Conservation (phyloP, 2,797 vertebrate species). For the Arrhamphus sclerolepis region DNA sequence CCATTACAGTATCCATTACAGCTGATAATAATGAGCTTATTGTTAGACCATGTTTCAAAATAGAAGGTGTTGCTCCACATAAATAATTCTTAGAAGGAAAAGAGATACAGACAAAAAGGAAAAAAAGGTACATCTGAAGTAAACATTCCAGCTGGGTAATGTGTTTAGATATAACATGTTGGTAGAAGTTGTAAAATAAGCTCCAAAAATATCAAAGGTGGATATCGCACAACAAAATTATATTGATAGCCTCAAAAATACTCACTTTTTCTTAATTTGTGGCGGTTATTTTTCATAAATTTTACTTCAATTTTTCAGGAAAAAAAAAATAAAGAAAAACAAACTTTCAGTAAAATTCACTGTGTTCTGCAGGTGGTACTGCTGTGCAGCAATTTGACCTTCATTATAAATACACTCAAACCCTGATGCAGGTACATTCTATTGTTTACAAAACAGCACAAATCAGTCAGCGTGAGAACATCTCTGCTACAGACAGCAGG, state of each 20-base stretch:
- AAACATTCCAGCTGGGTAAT: too few species aligned
- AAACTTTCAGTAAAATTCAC: slow-evolving; percentile 28
- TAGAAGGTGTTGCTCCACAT: neutral
- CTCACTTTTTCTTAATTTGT: neutral
- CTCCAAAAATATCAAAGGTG: too few species aligned
- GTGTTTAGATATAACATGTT: neutral
- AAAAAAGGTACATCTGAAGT: too few species aligned
- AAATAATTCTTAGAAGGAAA: too few species aligned
- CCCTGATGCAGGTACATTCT: neutral
- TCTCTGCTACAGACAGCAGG: neutral
- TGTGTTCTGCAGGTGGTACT: slow-evolving; percentile 24
- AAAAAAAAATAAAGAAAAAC: too few species aligned
- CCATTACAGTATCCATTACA: slow-evolving; percentile 1
- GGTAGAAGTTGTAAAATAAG: too few species aligned
- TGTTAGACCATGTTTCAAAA: neutral
- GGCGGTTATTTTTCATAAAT: neutral
- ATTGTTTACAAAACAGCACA: slow-evolving; percentile 53
- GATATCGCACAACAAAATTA: neutral
- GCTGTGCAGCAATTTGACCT: slow-evolving; percentile 5
- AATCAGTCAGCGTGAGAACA: slow-evolving; percentile 14
- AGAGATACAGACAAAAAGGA: too few species aligned
- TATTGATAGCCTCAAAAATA: too few species aligned
- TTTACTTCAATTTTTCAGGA: neutral
- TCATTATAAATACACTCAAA: slow-evolving; percentile 14
- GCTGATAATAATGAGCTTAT: neutral